Base-by-base conservation (phyloP, 1,140 invertebrate species). In the Hypsibius dujardini region DNA sequence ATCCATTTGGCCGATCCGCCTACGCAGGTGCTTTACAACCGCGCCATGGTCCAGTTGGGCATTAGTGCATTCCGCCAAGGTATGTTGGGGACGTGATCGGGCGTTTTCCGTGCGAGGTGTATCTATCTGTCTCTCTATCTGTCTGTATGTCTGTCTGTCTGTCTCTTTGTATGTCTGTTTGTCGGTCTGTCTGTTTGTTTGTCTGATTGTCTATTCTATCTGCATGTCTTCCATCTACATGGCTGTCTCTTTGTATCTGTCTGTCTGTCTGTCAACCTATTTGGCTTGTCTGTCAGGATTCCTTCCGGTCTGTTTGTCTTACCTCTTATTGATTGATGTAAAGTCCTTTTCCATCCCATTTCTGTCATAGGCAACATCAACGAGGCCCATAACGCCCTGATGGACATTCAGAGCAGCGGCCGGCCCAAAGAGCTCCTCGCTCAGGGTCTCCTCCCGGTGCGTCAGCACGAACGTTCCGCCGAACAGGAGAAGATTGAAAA, bases 401-500 rank as follows among this genome's bases (percentile, higher is more conserved):
- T 97, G 0, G 96, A 99, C 80, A 85, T 99, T 67, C 96, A 98
- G 87, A 93, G 95, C 83, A 94, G 92, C 47, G 93, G 92, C 56
- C 88, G 96, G 77, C 92, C 94, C 0, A 98, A 98, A 77, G 95
- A 98, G 78, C 79, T 98, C 7, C 82, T 98, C 1, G 95, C 95
- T 1, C 95, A 98, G 82, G 93, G 90, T 56, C 74, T 82, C 59
- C 75, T 81, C 69, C 75, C 82, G 59, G 85, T 91, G 80, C 85
- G 93, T 71, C 92, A 97, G 77, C 90, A 96, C 76, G 94, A 98
- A 78, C 85, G 93, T 14, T 95, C 90, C 15, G 89, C 92, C 60
- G 94, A 98, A 78, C 93, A 98, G 78, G 95, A 98, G 78, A 97
- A 97, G 79, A 92, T 96, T 70, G 96, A 99, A 77, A 97, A 97